Base-by-base conservation (phyloP, 2,797 vertebrate genomes). In the Sphaeramia orbicularis region DNA sequence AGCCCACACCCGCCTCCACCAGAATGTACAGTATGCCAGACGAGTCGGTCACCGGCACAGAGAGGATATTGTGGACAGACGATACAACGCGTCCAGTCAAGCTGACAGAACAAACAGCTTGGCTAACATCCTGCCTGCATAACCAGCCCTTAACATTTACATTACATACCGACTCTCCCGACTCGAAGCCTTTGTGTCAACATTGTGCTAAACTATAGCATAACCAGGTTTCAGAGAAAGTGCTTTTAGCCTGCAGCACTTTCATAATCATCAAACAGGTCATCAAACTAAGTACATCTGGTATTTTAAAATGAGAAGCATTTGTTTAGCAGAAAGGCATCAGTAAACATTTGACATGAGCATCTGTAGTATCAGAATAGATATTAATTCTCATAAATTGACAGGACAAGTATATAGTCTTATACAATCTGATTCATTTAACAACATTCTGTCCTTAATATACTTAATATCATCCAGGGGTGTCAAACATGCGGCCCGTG, bases 31-130 rank as follows among this genome's bases (percentile, higher is more conserved):
- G 76, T 70, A 77, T 86, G 84, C 53, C 60, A 0, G 24, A 45
- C 7, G 7, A 36, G 54, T 50, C 42, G 5, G 48, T 68, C 67
- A 35, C 55, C 1, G 21, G 56, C 27, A 89, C 84, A 91, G 80
- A 80, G 77, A 55, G 65, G 51, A 68, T 52, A 80, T 64, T 89
- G 81, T 87, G 16, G 64, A 74, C 52, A 12, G 60, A 57, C 4
- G 21, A 65, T n/a, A 86, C 79, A 89, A 85, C 71, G 41, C 30
- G 27, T 60, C 63, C 66, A 85, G 89, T 91, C 72, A 89, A 63
- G 19, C 43, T 12, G 7, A 45, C 60, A 78, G 84, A 80, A 86
- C 81, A 87, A 83, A 83, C 80, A 74, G 68, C 71, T 78, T 66
- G 41, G 71, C 76, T 54, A 53, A 81, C 78, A 76, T 82, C 75